Evolutionary conservation across 2,888 invertebrate genomes (phyloP).

Genomic region (Cerastis leucographa): DNA sequence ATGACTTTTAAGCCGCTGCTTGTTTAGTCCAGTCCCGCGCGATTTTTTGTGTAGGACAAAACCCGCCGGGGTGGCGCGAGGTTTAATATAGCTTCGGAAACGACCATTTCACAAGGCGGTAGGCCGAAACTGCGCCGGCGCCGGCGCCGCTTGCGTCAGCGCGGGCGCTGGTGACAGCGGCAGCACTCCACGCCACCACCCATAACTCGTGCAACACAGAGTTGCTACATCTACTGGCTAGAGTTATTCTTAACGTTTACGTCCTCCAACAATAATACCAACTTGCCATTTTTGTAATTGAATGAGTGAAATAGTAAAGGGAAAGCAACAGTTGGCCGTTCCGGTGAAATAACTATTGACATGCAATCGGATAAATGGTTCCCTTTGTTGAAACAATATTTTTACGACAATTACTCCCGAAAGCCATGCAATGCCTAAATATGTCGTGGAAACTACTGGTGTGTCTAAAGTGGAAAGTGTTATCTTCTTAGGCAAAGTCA

Average conservation of each 20-base stretch:
- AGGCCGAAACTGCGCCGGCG: constrained; percentile 81
- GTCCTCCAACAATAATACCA: constrained; percentile 76
- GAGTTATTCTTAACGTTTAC: constrained; percentile 81
- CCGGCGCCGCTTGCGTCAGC: constrained; percentile 82
- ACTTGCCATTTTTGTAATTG: constrained; percentile 79
- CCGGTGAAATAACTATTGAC: constrained; percentile 68
- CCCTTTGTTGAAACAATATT: constrained; percentile 45
- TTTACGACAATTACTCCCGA: constrained; percentile 30
- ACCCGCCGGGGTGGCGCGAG: constrained; percentile 83
- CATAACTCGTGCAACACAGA: constrained; percentile 81
- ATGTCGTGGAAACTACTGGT: not conserved
- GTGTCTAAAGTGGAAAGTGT: not conserved
- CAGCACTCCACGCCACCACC: constrained; percentile 70
- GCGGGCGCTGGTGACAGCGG: constrained; percentile 72
- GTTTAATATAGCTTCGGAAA: constrained; percentile 89
- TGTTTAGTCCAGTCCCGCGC: constrained; percentile 73
- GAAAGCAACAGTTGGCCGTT: constrained; percentile 71
- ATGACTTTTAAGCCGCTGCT: constrained; percentile 33
- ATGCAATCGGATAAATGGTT: constrained; percentile 56
- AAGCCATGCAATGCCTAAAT: not conserved
- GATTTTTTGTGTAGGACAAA: constrained; percentile 86
- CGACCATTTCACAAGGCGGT: constrained; percentile 90
- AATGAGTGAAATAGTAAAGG: constrained; percentile 76
- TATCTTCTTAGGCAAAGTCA: not conserved
- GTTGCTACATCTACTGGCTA: constrained; percentile 84